Base-by-base conservation (phyloP, 37 sponge, comb jelly and placozoan species). In the Axinella damicornis region DNA sequence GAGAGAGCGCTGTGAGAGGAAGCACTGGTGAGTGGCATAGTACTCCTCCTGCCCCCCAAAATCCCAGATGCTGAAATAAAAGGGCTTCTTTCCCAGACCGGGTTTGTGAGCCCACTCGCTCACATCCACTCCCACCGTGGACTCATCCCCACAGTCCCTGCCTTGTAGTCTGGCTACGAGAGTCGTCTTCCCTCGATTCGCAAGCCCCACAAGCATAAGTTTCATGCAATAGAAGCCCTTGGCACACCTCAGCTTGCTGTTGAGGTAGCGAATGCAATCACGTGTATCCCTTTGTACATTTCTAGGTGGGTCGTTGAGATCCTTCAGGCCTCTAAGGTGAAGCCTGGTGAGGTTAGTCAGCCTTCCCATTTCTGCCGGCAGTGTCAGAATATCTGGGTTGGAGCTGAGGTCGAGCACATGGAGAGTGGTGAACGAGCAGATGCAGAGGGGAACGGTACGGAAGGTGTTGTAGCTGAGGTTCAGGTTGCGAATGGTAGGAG, bases 41-140 rank as follows among this genome's bases (percentile, higher is more conserved):
- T 91, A 94, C 90, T 91, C 91, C 59, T 88, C 77, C 69, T 88
- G 92, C 0, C 95, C 95, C 30, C 92, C 92, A 81, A 95, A 91
- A 66, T 95, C 95, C 95, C 95, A 95, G 52, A 91, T 88, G 54
- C 89, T 87, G 73, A 91, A 95, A 27, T 79, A 54, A 34, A 94
- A 77, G 1, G 33, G 34, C 55, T 80, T 62, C 40, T 79, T 77
- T 17, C 83, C 77, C 16, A 79, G 25, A 28, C 80, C 52, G 15
- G 92, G 92, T n/a, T 46, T 70, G 79, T 55, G 91, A 22, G 38
- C 18, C 91, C 94, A 92, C 58, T 95, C 93, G 33, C 90, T 95
- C 18, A 97, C 84, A 73, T 95, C 91, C 34, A 97, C 91, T 0
- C 98, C 98, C 24, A 97, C 98, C 21, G 98, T 97, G n/a, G 98